A percentile compares a stretch with the other conserved stretches of the same genome.
These are phyloP conservation scores for Drosophila truncata DNA, from an alignment of 1,140 invertebrate genomes.

Conservation along the genomic window DNA sequence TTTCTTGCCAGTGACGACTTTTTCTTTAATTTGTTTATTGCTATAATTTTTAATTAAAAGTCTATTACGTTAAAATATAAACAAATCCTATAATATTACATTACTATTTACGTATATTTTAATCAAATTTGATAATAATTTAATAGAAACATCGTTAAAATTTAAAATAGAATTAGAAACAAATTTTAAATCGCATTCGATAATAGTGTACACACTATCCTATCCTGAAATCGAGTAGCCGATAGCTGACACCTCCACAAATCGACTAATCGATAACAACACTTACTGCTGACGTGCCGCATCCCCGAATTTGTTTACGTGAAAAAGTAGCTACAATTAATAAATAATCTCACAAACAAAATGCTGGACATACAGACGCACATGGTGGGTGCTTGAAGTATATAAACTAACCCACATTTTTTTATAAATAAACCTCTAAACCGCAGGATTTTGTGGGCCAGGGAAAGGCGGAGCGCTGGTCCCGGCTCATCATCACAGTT, in stretches of 20 bases:
- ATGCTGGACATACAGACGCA: slow-evolving; percentile 87
- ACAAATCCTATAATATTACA: too few relatives aligned
- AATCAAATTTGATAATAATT: background rate
- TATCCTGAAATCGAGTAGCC: background rate
- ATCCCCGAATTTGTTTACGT: slow-evolving; percentile 71
- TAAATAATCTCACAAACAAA: slow-evolving; percentile 33
- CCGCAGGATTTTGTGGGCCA: slow-evolving; percentile 96
- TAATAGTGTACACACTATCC: background rate
- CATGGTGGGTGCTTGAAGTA: slow-evolving; percentile 86
- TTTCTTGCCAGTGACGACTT: too few relatives aligned
- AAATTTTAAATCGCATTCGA: background rate
- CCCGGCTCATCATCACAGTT: slow-evolving; percentile 94
- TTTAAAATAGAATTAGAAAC: too few relatives aligned
- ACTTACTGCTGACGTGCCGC: slow-evolving; percentile 69
- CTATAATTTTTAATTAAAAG: too few relatives aligned
- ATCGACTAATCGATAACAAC: background rate
- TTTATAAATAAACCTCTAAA: background rate
- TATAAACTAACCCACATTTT: slow-evolving; percentile 3
- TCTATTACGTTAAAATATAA: too few relatives aligned
- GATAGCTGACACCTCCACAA: background rate
- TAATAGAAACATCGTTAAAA: background rate
- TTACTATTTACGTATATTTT: too few relatives aligned
- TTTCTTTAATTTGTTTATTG: too few relatives aligned
- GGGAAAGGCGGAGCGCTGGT: slow-evolving; percentile 94
- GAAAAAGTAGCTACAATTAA: slow-evolving; percentile 26